Evolutionary conservation across 2,113 vertebrate species (phyloP).

Genomic region (Lamprotornis superbus): DNA sequence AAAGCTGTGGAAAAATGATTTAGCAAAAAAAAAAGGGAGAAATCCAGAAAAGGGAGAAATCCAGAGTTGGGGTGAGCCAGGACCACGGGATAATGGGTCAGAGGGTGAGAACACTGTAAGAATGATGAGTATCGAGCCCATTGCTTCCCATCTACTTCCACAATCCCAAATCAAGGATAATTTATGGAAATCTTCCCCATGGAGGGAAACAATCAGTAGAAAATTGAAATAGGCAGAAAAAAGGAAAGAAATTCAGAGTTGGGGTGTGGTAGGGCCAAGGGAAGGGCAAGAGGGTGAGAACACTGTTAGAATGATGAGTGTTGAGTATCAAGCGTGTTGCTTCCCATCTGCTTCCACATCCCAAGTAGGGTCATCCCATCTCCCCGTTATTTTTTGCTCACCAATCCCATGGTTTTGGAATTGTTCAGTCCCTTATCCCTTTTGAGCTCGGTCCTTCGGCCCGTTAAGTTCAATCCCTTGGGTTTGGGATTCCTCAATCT

Average conservation of each 20-base stretch:
- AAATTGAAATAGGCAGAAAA: not conserved
- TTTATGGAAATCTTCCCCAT: not conserved
- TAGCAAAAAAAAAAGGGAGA: not conserved
- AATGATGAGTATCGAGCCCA: rapidly evolving
- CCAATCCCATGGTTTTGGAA: not conserved
- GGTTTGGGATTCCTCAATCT: not conserved
- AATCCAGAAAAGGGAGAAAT: not conserved
- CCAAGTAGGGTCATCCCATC: not conserved
- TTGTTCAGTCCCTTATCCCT: not conserved
- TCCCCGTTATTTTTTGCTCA: not conserved
- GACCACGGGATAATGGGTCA: not conserved
- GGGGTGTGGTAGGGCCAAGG: not conserved
- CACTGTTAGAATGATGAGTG: rapidly evolving
- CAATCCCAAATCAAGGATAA: not conserved
- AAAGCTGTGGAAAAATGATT: not conserved
- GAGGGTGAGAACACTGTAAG: not conserved
- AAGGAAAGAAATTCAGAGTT: not conserved
- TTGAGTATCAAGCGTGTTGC: rapidly evolving
- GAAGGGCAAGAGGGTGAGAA: not conserved
- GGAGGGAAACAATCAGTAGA: not conserved
- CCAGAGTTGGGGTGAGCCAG: rapidly evolving
- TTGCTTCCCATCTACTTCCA: not conserved
- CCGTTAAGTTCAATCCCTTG: rapidly evolving
- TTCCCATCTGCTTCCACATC: not conserved
- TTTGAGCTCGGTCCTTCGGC: not conserved